These are phyloP conservation scores for Rana temporaria DNA, from an alignment of 2,113 vertebrate genomes.

Conservation along the genomic window DNA sequence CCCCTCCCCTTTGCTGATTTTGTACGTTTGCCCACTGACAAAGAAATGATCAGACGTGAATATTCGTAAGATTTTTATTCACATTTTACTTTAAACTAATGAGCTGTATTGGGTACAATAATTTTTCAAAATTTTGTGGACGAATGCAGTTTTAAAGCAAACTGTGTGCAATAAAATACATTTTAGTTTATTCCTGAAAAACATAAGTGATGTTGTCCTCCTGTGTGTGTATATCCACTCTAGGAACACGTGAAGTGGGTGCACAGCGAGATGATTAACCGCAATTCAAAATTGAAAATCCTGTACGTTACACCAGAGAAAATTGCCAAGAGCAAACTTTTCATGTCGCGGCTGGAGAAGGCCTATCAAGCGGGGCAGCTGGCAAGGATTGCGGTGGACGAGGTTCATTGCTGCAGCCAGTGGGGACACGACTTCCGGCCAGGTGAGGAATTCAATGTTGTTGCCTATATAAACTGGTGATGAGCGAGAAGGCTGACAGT, in stretches of 20 bases:
- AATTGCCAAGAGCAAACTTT: conserved; percentile 95
- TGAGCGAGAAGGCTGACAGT: not conserved
- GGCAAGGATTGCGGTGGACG: conserved; percentile 88
- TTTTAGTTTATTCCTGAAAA: too few species aligned
- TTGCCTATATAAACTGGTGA: not conserved
- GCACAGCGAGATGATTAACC: conserved; percentile 81
- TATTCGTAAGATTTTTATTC: too few species aligned
- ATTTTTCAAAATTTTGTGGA: too few species aligned
- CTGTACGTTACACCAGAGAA: conserved; percentile 97
- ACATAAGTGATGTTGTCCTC: not conserved
- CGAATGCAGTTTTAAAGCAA: too few species aligned
- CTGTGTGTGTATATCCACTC: not conserved
- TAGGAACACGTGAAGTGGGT: conserved; percentile 91
- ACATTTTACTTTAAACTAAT: too few species aligned
- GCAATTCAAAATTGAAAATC: conserved; percentile 80
- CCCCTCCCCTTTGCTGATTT: too few species aligned
- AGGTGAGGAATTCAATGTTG: conserved; percentile 69
- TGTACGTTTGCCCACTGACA: too few species aligned
- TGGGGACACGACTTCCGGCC: conserved; percentile 98
- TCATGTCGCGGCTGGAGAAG: conserved; percentile 96
- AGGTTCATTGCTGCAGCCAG: conserved; percentile 98
- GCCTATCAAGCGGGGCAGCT: conserved; percentile 84
- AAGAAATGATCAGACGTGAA: too few species aligned
- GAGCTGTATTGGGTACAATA: too few species aligned
- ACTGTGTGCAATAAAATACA: too few species aligned